A percentile compares a stretch with the other conserved stretches of the same genome.
Evolutionary conservation across 2,797 vertebrate genomes (phyloP).

Genomic region (Lacerta agilis): DNA sequence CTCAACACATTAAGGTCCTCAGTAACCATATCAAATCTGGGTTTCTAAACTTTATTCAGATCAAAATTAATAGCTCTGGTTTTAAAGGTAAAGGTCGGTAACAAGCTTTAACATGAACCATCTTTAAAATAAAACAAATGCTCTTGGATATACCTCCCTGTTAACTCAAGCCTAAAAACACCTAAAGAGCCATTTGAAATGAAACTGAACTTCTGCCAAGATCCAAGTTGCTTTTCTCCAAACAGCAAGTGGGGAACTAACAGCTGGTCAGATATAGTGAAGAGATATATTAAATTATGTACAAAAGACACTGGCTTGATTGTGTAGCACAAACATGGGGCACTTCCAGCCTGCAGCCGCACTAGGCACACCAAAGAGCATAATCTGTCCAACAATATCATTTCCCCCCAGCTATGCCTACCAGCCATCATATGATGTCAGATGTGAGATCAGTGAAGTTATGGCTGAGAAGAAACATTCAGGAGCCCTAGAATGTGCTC

Average conservation of each 20-base stretch:
- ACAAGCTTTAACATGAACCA: background rate
- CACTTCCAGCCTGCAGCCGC: too few relatives aligned
- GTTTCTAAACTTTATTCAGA: background rate
- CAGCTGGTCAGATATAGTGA: slow-evolving; percentile 10
- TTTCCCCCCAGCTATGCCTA: too few relatives aligned
- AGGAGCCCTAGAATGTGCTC: too few relatives aligned
- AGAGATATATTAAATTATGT: slow-evolving; percentile 11
- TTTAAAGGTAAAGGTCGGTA: background rate
- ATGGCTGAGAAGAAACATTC: too few relatives aligned
- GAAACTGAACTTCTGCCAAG: background rate
- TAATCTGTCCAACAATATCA: too few relatives aligned
- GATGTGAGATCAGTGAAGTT: too few relatives aligned
- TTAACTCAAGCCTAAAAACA: background rate
- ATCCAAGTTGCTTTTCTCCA: background rate
- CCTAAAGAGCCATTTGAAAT: background rate
- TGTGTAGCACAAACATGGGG: background rate
- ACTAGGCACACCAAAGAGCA: too few relatives aligned
- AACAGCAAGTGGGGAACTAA: slow-evolving; percentile 2
- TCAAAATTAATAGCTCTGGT: background rate
- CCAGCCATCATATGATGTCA: too few relatives aligned
- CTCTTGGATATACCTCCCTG: background rate
- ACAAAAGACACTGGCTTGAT: background rate
- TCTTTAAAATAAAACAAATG: background rate
- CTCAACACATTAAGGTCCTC: too few relatives aligned
- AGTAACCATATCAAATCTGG: background rate